Evolutionary conservation across 2,113 vertebrate genomes (phyloP).

Genomic region (Limanda limanda): DNA sequence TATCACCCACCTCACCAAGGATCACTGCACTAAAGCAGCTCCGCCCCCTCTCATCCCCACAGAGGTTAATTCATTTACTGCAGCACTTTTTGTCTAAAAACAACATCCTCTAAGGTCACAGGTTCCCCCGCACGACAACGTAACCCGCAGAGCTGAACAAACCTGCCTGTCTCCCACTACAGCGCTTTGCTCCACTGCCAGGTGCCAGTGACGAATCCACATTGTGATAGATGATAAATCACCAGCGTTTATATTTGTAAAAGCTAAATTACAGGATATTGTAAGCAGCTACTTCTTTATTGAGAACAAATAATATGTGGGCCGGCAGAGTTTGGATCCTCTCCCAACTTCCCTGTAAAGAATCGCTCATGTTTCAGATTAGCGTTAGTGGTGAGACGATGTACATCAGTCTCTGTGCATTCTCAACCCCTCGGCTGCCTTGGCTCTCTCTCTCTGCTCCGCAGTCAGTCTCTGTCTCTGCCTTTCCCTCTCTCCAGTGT

Average conservation of each 20-base stretch:
- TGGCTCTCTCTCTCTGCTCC: conserved; percentile 13
- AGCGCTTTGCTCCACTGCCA: conserved; percentile 6
- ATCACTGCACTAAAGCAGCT: conserved; percentile 26
- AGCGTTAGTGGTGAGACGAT: conserved; percentile 51
- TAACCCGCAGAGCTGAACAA: conserved; percentile 17
- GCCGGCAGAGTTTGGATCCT: conserved; percentile 50
- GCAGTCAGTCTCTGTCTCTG: conserved; percentile 36
- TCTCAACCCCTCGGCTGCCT: conserved; percentile 29
- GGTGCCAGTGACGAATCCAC: conserved; percentile 35
- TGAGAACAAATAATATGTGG: conserved; percentile 68
- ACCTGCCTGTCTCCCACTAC: conserved; percentile 6
- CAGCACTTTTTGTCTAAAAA: conserved; percentile 10
- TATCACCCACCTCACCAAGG: conserved; percentile 1
- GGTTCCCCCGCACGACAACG: not conserved
- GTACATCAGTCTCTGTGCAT: conserved; percentile 36
- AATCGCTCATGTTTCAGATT: conserved; percentile 75
- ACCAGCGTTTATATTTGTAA: conserved; percentile 30
- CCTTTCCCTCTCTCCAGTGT: conserved; percentile 33
- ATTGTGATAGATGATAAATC: conserved; percentile 56
- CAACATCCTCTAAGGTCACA: conserved; percentile 43
- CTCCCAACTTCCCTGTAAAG: conserved; percentile 58
- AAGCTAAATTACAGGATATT: conserved; percentile 63
- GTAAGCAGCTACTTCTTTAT: conserved; percentile 72
- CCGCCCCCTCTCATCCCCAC: not conserved
- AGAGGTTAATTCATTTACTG: conserved; percentile 16